Conservation (phyloP, 2,888 invertebrate genomes). For the Pollenia amentaria region DNA sequence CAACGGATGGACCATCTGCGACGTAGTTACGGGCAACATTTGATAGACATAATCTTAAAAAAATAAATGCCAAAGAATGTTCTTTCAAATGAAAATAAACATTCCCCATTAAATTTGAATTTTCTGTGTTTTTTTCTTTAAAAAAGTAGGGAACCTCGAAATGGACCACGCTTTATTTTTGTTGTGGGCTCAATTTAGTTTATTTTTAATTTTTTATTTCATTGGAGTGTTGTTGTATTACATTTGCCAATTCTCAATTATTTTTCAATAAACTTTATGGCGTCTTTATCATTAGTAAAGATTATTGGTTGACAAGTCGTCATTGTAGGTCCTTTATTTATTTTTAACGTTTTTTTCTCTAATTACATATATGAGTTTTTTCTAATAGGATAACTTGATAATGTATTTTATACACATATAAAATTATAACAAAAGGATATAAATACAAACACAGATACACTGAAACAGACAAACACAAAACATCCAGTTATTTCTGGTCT, state of each 20-base stretch:
- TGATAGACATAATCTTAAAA: no score
- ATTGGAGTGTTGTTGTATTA: constrained; percentile 36
- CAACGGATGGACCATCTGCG: no score
- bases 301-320: constrained; percentile 68
- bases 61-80: no score
- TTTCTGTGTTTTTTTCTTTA: no score
- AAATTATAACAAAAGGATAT: constrained; percentile 23
- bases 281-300: constrained; percentile 59
- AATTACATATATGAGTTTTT: constrained; percentile 2
- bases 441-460: not conserved
- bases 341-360: not conserved
- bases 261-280: constrained; percentile 71
- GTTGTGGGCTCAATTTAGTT: not conserved
- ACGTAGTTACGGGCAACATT: no score
- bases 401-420: constrained; percentile 50
- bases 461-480: no score
- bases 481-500: no score
- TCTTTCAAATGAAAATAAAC: no score
- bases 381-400: constrained; percentile 62
- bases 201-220: constrained; percentile 34
- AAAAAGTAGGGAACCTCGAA: no score
- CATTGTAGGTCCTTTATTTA: constrained; percentile 59
- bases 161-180: no score
- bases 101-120: no score
- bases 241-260: constrained; percentile 70